Percentiles rank a stretch among this genome's conserved stretches.
Conservation (phyloP, 2,113 vertebrate species). For the Gymnarchus niloticus region DNA sequence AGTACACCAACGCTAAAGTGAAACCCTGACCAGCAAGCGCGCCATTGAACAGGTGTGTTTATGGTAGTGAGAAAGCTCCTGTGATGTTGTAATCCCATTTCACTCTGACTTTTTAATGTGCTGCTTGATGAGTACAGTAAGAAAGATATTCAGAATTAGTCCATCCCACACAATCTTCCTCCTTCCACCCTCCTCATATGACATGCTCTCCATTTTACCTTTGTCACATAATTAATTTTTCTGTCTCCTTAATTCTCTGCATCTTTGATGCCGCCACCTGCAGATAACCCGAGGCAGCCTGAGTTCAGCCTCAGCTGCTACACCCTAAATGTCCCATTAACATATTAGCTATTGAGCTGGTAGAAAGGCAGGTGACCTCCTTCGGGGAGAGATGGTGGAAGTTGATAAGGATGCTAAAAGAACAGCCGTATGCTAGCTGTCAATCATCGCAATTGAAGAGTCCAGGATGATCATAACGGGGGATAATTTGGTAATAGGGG, state of each 20-base stretch:
- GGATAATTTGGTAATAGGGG: background rate
- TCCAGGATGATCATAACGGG: background rate
- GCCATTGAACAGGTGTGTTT: slow-evolving; percentile 44
- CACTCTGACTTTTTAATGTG: slow-evolving; percentile 32
- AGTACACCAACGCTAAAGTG: slow-evolving; percentile 29
- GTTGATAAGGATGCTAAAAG: background rate
- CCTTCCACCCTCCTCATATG: slow-evolving; percentile 22
- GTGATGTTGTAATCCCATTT: slow-evolving; percentile 8
- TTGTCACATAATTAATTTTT: background rate
- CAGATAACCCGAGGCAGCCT: background rate
- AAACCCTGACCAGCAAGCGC: slow-evolving; percentile 42
- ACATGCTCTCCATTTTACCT: background rate
- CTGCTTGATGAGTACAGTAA: slow-evolving; percentile 36
- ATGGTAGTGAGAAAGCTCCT: slow-evolving; percentile 41
- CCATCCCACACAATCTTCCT: slow-evolving; percentile 21
- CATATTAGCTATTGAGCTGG: background rate
- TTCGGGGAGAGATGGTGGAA: background rate
- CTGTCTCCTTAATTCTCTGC: background rate
- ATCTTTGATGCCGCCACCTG: background rate
- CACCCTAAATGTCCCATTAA: background rate
- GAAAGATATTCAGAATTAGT: slow-evolving; percentile 33
- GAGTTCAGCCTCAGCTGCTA: background rate
- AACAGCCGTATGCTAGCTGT: background rate
- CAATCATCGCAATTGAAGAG: background rate
- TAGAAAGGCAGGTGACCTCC: background rate